Conservation (phyloP, 2,113 vertebrate species). For the Taxidea taxus region DNA sequence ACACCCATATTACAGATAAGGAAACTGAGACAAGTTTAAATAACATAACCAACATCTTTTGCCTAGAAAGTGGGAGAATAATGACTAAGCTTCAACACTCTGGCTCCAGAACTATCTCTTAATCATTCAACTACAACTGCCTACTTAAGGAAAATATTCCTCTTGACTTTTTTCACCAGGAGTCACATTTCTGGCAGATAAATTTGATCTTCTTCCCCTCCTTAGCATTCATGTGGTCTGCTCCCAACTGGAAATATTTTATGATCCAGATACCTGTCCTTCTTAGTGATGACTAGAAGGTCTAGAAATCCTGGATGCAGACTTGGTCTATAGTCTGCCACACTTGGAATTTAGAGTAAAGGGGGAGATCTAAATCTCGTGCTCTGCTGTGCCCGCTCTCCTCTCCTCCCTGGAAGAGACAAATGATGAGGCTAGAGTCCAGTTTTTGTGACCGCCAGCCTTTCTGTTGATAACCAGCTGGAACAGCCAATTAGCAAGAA, state of each 20-base stretch:
- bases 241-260: background rate
- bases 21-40: background rate
- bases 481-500: background rate
- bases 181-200: background rate
- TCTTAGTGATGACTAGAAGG: background rate
- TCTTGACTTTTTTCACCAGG: background rate
- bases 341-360: background rate
- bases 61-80: background rate
- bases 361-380: background rate
- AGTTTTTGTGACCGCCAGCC: background rate
- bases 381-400: background rate
- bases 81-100: background rate
- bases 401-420: background rate
- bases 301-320: constrained; percentile 10
- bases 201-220: background rate
- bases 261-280: background rate
- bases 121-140: background rate
- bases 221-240: background rate
- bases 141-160: background rate
- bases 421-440: background rate
- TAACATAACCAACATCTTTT: background rate
- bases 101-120: background rate
- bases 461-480: background rate
- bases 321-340: background rate
- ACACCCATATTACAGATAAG: background rate